phyloP scores from a whole-genome alignment of 2,888 invertebrate species.

The Lasioglossum lativentre region DNA sequence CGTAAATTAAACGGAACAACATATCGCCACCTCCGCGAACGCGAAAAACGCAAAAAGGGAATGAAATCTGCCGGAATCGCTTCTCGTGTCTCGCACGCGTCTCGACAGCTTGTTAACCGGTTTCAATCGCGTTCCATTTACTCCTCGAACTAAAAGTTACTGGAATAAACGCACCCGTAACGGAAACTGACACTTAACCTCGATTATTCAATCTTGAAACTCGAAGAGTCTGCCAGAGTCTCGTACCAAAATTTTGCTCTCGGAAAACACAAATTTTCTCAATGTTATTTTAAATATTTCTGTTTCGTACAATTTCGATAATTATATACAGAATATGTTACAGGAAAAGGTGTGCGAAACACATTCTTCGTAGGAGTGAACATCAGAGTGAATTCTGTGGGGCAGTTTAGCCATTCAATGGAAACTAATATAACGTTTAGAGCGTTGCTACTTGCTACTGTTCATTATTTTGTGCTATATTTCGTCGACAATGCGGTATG shows the following conservation, averaged over 20 bases:
- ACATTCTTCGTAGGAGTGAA: neutral
- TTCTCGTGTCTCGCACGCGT: conserved; percentile 44
- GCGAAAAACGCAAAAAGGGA: conserved; percentile 8
- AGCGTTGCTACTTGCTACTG: neutral
- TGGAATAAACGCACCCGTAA: conserved; percentile 23
- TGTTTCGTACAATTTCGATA: neutral
- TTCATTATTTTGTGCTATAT: neutral
- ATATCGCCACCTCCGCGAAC: neutral
- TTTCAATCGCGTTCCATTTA: conserved; percentile 69
- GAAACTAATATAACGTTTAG: neutral
- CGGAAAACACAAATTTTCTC: too few species aligned
- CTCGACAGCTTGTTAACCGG: conserved; percentile 67
- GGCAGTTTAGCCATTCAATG: neutral
- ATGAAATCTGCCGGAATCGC: conserved; percentile 33
- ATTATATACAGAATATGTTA: neutral
- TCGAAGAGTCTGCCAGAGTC: neutral
- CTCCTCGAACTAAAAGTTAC: conserved; percentile 61
- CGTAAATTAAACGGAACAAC: neutral
- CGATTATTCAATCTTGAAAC: conserved; percentile 7
- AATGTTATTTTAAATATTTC: neutral
- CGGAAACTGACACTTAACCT: conserved; percentile 28
- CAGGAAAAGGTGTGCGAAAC: neutral
- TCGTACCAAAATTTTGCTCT: neutral
- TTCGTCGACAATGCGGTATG: neutral
- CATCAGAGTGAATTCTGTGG: neutral